Evolutionary conservation across 2,888 invertebrate species (phyloP), one percentile per base, ranked within the genome.

Genomic region (Brachynemurus nebulosus): DNA sequence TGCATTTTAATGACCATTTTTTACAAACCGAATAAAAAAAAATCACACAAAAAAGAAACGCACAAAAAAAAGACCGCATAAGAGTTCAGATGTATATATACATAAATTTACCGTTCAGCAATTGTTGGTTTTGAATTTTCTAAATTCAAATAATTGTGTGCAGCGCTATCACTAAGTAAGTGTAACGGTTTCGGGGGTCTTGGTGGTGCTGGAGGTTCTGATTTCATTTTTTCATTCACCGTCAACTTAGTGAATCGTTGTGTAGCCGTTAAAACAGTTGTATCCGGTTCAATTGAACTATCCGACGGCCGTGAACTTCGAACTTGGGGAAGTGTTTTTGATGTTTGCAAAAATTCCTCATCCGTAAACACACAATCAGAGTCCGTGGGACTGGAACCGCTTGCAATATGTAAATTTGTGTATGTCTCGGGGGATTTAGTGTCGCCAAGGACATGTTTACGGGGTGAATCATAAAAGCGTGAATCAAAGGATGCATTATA

Each of bases 131-230:
- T 61, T 19, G 62, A 62, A 50, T 63, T 58, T 23, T 14, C 18
- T 35, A 70, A 54, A 55, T 70, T 70, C 46, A 68, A 59, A 54
- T 70, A 69, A 54, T 66, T 68, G 44, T 68, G 67, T 27, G 64
- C 62, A 41, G 63, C 59, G 50, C 64, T 66, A 40, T 65, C 65
- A 23, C 59, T 51, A 35, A 60, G 54, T 59, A 72, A 63, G 47
- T 73, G 69, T 21, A 74, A 67, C 0, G 83, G 83, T 63, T 88
- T 88, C 1, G 86, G 82, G 4, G 86, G 84, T 43, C 84, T 68
- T 4, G 82, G 82, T 6, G 83, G 82, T 2, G 79, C 74, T n/a
- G n/a, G n/a, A 8, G 45, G 30, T 37, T 44, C 20, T 11, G 11
- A 41, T 11, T 56, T 54, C 16, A 59, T 54, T 4, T 57, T 48